Evolutionary conservation across 2,113 vertebrate genomes (phyloP).

Genomic region (Isurus oxyrinchus): DNA sequence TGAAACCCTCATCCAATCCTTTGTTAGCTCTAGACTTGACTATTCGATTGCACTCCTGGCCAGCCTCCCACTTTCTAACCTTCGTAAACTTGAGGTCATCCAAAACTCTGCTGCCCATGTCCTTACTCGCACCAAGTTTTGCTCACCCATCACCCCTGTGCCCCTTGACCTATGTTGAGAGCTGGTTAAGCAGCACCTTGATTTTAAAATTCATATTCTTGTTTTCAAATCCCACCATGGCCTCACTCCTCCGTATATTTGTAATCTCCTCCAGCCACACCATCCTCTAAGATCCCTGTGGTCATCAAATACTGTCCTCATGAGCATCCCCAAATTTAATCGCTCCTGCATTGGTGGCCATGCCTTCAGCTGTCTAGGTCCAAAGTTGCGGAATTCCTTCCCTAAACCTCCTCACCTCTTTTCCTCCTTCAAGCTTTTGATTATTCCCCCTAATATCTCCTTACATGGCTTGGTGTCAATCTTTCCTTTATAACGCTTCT

Average conservation of each 20-base stretch:
- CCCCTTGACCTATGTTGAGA: not conserved
- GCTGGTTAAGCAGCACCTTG: no score
- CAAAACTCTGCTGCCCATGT: not conserved
- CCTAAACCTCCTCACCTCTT: not conserved
- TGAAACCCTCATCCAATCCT: not conserved
- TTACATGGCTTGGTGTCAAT: no score
- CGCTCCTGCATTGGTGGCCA: no score
- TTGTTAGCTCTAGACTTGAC: not conserved
- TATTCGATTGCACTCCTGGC: not conserved
- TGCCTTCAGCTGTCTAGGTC: not conserved
- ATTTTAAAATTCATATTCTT: not conserved
- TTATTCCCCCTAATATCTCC: no score
- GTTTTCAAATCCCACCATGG: not conserved
- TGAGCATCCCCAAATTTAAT: not conserved
- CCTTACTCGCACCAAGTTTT: not conserved
- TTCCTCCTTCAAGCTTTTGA: no score
- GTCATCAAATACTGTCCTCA: not conserved
- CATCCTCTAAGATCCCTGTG: not conserved
- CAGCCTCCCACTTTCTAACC: not conserved
- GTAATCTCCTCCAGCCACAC: not conserved
- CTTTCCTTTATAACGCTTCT: no score
- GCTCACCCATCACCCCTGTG: not conserved
- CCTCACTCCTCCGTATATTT: no score
- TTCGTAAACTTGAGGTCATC: not conserved
- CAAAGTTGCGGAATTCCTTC: not conserved